Base-by-base conservation (phyloP, 2,888 invertebrate species). In the Amblyjoppa proteus region DNA sequence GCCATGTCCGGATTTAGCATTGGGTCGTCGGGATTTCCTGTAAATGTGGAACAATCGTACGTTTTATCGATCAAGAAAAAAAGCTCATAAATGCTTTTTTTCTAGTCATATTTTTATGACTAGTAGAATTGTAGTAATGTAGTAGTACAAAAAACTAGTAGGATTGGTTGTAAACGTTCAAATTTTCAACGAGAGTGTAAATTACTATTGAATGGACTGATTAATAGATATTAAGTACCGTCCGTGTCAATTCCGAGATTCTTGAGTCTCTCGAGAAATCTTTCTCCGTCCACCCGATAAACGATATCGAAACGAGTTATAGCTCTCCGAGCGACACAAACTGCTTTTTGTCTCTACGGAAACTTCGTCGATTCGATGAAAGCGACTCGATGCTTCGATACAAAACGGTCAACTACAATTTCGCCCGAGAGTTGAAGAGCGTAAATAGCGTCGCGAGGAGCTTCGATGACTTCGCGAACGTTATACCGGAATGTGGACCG, bases 21-120 rank as follows among this genome's bases (percentile, higher is more conserved):
- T 25, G 93, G 91, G 78, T 93, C 91, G 86, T 93, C 93, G 25
- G 93, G 92, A 86, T 93, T 93, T 56, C 93, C 93, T 92, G 84
- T 34, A 80, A 38, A 71, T 25, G 51, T 64, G 31, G 28, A 53
- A 74, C n/a, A 7, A 25, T n/a, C 3, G 5, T 2, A 28, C 13
- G 9, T 34, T 64, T 64, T 34, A 16, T 58, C 13, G 13, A 11
- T 25, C 25, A 1, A 58, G 13, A 11, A 58, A 28, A 58, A 49
- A 49, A 45, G 2, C 45, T 45, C 25, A 28, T 13, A 28, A 58
- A 56, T 11, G 56, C 16, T 49, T 20, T 20, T 20, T 20, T 20
- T 20, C 20, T 20, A 20, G 20, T 20, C 20, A 20, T 20, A 16
- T 2, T 16, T 49, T 3, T 49, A 49, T 1, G 45, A 49, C 13